A percentile compares a stretch with the other conserved stretches of the same genome.
phyloP scores from a whole-genome alignment of 2,797 vertebrate genomes.

The Poecilia gillii region DNA sequence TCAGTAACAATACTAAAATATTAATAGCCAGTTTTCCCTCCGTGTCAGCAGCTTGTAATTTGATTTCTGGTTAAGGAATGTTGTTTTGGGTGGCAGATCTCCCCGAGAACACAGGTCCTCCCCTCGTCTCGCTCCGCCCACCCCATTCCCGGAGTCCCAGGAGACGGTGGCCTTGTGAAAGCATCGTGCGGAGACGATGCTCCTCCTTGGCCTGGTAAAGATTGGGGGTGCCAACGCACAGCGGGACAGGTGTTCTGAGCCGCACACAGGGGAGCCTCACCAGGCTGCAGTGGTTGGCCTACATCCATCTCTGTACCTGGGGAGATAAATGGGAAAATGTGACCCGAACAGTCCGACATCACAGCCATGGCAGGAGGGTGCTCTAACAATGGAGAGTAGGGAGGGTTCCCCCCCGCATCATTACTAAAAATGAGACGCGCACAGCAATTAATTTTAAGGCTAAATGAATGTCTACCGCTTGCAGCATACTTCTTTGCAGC shows the following conservation, averaged over 20 bases:
- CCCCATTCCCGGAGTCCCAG: slow-evolving; percentile 28
- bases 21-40: slow-evolving; percentile 67
- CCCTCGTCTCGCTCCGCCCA: slow-evolving; percentile 40
- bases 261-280: slow-evolving; percentile 74
- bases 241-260: slow-evolving; percentile 78
- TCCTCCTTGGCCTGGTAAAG: slow-evolving; percentile 84
- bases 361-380: slow-evolving; percentile 56
- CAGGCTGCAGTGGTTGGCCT: slow-evolving; percentile 70
- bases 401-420: slow-evolving; percentile 68
- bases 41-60: slow-evolving; percentile 74
- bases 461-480: slow-evolving; percentile 69
- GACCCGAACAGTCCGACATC: slow-evolving; percentile 75
- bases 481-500: slow-evolving; percentile 60
- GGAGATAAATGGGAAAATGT: slow-evolving; percentile 80
- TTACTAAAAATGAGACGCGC: slow-evolving; percentile 73
- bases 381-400: slow-evolving; percentile 70
- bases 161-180: slow-evolving; percentile 53
- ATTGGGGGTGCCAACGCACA: slow-evolving; percentile 77
- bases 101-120: slow-evolving; percentile 50
- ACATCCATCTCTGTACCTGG: slow-evolving; percentile 82
- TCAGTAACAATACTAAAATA: slow-evolving; percentile 68
- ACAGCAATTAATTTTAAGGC: slow-evolving; percentile 71
- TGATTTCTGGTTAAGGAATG: slow-evolving; percentile 71
- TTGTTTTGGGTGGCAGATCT: slow-evolving; percentile 67
- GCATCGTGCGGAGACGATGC: slow-evolving; percentile 68